Conservation (phyloP, 1,140 invertebrate genomes). For the Melanaphis sacchari region DNA sequence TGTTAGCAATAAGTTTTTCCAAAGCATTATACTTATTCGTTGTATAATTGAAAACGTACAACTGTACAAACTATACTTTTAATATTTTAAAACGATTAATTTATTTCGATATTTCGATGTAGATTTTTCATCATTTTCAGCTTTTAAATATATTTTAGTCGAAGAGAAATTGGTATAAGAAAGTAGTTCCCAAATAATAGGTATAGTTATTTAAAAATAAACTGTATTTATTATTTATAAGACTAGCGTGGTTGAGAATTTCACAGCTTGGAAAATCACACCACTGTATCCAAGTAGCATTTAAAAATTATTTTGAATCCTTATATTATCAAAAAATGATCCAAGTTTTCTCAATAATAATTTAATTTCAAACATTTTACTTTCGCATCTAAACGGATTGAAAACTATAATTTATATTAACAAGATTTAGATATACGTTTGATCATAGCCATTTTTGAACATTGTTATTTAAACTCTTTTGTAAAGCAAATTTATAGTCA, state of each 20-base stretch:
- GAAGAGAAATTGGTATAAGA: background rate
- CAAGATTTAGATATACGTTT: background rate
- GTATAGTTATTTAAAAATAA: background rate
- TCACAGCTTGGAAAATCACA: background rate
- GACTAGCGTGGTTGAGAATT: background rate
- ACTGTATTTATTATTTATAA: background rate
- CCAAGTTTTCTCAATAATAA: background rate
- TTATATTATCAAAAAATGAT: too few species aligned
- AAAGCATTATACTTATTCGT: background rate
- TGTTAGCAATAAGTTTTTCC: background rate
- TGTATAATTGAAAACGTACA: background rate
- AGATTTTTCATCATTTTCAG: background rate
- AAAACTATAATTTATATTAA: background rate
- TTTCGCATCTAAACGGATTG: background rate
- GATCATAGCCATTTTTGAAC: too few species aligned
- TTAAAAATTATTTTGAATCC: too few species aligned
- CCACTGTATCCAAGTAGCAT: background rate
- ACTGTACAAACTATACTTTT: background rate
- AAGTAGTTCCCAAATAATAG: background rate
- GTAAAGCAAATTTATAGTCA: background rate
- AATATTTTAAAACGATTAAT: background rate
- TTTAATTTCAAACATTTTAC: background rate
- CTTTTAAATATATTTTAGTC: background rate
- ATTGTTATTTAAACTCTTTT: background rate
- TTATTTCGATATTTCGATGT: background rate